These are phyloP conservation scores for Acrobasis repandana DNA, from an alignment of 2,888 invertebrate species.

Conservation along the genomic window DNA sequence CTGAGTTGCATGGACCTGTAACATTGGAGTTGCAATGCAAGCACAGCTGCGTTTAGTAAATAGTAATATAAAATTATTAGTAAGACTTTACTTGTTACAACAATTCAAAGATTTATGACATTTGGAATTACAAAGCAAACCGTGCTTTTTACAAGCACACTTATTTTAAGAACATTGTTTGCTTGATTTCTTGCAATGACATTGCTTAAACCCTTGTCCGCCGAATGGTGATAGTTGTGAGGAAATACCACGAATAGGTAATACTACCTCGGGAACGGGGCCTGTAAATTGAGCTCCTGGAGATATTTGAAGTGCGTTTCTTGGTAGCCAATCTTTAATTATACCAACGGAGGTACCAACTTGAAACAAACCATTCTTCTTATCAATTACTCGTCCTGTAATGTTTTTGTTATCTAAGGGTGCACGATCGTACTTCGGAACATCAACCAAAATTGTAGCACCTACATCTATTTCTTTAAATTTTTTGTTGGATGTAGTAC, in stretches of 20 bases:
- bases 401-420: constrained; percentile 27
- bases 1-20: constrained; percentile 24
- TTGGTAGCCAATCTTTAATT: constrained; percentile 25
- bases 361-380: constrained; percentile 18
- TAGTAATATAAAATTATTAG: constrained; percentile 19
- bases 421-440: constrained; percentile 26
- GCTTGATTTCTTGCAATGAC: constrained; percentile 22
- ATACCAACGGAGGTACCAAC: constrained; percentile 26
- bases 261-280: constrained; percentile 11
- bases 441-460: constrained; percentile 24
- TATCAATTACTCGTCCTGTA: constrained; percentile 25
- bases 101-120: constrained; percentile 26
- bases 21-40: constrained; percentile 25
- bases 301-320: constrained; percentile 24
- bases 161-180: constrained; percentile 25
- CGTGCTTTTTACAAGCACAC: constrained; percentile 26
- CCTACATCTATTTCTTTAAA: constrained; percentile 25
- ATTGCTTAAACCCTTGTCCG: constrained; percentile 24
- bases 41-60: constrained; percentile 25
- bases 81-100: constrained; percentile 24
- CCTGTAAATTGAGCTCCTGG: constrained; percentile 14
- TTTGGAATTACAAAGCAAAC: constrained; percentile 25
- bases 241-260: constrained; percentile 18
- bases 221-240: constrained; percentile 22
- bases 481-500: constrained; percentile 19